Conservation (phyloP, 2,797 vertebrate genomes). For the Sebastes matsubarae region DNA sequence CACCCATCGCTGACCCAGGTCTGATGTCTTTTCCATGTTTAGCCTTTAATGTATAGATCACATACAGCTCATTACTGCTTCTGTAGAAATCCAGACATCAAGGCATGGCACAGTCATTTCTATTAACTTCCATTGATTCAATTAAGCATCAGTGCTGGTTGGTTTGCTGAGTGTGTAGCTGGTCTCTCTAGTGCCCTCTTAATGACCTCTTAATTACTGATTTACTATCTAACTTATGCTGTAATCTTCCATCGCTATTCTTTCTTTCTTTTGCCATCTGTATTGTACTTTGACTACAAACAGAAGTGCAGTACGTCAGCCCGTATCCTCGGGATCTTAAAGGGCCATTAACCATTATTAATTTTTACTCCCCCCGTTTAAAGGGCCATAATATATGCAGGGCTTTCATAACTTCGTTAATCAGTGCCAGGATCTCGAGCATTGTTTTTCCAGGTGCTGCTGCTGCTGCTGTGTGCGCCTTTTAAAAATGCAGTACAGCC, state of each 20-base stretch:
- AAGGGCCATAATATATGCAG: neutral
- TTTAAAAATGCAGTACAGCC: constrained; percentile 9
- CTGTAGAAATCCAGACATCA: constrained; percentile 34
- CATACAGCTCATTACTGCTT: constrained; percentile 42
- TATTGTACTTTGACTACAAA: neutral
- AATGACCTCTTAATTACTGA: constrained; percentile 4
- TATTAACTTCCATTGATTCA: constrained; percentile 20
- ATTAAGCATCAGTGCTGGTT: neutral
- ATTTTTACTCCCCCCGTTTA: neutral
- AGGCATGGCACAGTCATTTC: constrained; percentile 3
- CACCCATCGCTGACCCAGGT: constrained; percentile 33
- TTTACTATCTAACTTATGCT: neutral
- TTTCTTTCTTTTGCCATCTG: neutral
- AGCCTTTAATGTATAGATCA: constrained; percentile 22
- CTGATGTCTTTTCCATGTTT: constrained; percentile 58
- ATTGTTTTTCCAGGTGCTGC: constrained; percentile 18
- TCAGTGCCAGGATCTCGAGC: constrained; percentile 9
- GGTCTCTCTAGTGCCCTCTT: neutral
- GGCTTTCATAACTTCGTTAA: neutral
- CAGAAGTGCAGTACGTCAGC: neutral
- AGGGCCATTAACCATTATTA: neutral
- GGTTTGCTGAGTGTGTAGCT: neutral
- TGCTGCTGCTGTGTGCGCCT: neutral
- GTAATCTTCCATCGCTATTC: neutral
- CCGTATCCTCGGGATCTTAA: neutral